Conservation (phyloP, 2,888 invertebrate species). For the Elysia crispata region DNA sequence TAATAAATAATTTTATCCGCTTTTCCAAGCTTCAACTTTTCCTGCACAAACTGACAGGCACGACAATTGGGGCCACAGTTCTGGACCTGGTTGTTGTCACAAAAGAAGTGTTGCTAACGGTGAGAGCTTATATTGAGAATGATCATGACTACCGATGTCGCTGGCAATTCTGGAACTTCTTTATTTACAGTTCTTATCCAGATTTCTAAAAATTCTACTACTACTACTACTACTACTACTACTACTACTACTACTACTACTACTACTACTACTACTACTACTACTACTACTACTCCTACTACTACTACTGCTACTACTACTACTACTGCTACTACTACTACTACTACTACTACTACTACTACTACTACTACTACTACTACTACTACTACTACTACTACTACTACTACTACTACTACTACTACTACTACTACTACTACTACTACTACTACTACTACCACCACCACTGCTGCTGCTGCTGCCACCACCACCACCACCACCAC, state of each 20-base stretch:
- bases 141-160: neutral
- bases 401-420: conserved; percentile 32
- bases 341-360: conserved; percentile 24
- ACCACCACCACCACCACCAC: too few relatives aligned
- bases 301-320: conserved; percentile 1
- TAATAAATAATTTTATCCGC: too few relatives aligned
- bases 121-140: too few relatives aligned
- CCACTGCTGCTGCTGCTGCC: too few relatives aligned
- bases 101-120: neutral
- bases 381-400: conserved; percentile 4
- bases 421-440: conserved; percentile 30
- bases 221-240: conserved; percentile 15
- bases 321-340: conserved; percentile 6
- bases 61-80: too few relatives aligned
- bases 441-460: too few relatives aligned
- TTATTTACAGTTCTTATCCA: too few relatives aligned
- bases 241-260: conserved; percentile 10
- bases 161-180: too few relatives aligned
- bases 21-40: too few relatives aligned
- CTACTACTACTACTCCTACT: conserved; percentile 15
- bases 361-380: conserved; percentile 22
- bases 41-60: too few relatives aligned
- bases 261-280: conserved; percentile 15
- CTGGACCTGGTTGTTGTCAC: neutral
- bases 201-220: too few relatives aligned